These are phyloP conservation scores for Eupeodes corollae DNA, from an alignment of 1,140 invertebrate genomes.

Conservation along the genomic window DNA sequence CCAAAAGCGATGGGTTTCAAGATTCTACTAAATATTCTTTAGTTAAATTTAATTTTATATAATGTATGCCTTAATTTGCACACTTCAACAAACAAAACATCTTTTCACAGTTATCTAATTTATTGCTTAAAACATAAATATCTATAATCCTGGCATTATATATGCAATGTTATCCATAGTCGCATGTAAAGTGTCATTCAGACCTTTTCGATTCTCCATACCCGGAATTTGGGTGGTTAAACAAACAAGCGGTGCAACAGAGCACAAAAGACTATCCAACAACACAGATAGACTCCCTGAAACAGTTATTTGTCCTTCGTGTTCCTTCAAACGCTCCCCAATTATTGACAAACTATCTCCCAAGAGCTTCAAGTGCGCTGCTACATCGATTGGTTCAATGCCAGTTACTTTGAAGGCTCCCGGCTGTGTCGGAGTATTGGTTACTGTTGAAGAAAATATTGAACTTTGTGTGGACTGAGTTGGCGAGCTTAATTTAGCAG, in stretches of 20 bases:
- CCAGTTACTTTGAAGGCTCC: constrained; percentile 55
- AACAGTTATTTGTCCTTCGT: constrained; percentile 89
- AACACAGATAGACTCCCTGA: constrained; percentile 90
- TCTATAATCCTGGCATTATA: constrained; percentile 88
- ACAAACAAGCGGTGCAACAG: constrained; percentile 78
- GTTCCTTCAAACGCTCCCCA: constrained; percentile 82
- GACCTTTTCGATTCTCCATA: constrained; percentile 38
- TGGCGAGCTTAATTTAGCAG: background rate
- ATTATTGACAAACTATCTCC: constrained; percentile 90
- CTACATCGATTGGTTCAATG: constrained; percentile 78
- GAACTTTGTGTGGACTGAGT: background rate
- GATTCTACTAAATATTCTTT: too few relatives aligned
- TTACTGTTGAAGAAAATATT: background rate
- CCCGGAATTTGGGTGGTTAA: constrained; percentile 75
- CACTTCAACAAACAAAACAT: too few relatives aligned
- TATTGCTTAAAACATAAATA: too few relatives aligned
- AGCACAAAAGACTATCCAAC: constrained; percentile 87
- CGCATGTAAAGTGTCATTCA: constrained; percentile 57
- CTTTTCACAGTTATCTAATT: too few relatives aligned
- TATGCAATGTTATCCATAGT: constrained; percentile 92
- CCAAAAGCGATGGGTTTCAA: too few relatives aligned
- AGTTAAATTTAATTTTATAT: too few relatives aligned
- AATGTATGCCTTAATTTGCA: too few relatives aligned
- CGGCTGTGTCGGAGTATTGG: constrained; percentile 17
- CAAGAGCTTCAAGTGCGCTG: constrained; percentile 82